phyloP scores from a whole-genome alignment of 2,888 invertebrate species.

The Eudemis profundana region DNA sequence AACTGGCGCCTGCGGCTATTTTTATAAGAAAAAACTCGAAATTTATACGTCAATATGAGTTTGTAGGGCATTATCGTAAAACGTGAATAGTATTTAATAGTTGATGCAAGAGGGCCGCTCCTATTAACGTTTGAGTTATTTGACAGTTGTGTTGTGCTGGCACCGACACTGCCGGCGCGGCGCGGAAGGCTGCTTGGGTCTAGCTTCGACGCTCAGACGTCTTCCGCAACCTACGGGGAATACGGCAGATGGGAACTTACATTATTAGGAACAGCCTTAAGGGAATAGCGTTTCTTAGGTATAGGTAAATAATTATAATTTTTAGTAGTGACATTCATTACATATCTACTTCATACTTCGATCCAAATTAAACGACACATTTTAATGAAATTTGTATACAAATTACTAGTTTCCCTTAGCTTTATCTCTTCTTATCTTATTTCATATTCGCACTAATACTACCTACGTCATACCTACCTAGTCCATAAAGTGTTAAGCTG shows the following conservation, averaged over 20 bases:
- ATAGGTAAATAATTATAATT: too few species aligned
- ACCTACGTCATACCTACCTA: too few species aligned
- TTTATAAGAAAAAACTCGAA: constrained; percentile 67
- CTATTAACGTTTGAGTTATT: constrained; percentile 80
- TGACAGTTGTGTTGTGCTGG: constrained; percentile 69
- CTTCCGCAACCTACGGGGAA: neutral
- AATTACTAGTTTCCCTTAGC: too few species aligned
- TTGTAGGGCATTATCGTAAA: constrained; percentile 82
- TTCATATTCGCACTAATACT: too few species aligned
- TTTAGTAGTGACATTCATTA: too few species aligned
- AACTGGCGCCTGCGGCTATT: constrained; percentile 80
- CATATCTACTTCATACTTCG: too few species aligned
- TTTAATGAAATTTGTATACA: too few species aligned
- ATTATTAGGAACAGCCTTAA: neutral
- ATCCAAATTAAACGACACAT: too few species aligned
- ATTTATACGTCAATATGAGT: constrained; percentile 82
- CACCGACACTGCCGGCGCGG: constrained; percentile 43
- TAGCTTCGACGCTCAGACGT: neutral
- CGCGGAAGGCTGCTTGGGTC: neutral
- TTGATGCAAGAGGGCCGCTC: constrained; percentile 79
- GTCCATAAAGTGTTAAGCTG: too few species aligned
- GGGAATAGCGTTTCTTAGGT: too few species aligned
- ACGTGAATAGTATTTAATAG: constrained; percentile 81
- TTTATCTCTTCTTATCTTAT: too few species aligned
- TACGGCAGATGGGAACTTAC: neutral